Evolutionary conservation across 2,113 vertebrate species (phyloP).

Genomic region (Antechinus flavipes): DNA sequence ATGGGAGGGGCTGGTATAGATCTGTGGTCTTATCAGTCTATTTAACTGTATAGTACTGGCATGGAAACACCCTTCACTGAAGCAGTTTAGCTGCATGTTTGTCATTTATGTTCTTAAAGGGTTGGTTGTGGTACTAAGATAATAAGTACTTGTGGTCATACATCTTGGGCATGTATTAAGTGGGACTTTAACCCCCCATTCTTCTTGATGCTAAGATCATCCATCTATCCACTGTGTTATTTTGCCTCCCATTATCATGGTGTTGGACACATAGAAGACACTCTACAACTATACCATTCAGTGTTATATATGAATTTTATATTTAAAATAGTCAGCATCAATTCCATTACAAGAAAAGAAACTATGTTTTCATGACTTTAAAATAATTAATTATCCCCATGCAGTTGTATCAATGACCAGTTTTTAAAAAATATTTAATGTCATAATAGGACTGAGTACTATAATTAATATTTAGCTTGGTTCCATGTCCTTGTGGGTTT

Average conservation of each 20-base stretch:
- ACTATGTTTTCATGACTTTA: background rate
- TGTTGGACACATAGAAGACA: background rate
- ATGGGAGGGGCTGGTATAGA: background rate
- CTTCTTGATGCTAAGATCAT: background rate
- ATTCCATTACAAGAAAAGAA: constrained; percentile 26
- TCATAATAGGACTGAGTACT: background rate
- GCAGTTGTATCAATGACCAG: background rate
- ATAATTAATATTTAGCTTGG: background rate
- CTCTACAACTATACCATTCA: background rate
- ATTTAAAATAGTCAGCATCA: background rate
- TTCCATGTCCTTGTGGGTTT: background rate
- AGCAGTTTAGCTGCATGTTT: background rate
- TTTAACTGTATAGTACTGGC: background rate
- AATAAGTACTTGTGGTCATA: background rate
- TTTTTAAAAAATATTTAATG: background rate
- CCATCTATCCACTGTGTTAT: background rate
- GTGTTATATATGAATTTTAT: background rate
- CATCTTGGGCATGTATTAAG: background rate
- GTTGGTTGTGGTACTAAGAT: background rate
- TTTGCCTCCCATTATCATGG: background rate
- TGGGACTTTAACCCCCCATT: background rate
- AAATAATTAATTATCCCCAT: background rate
- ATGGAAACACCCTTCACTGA: background rate
- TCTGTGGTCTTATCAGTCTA: background rate
- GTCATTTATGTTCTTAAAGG: background rate